Conservation (phyloP, 2,797 vertebrate genomes). For the Bufotes viridis region DNA sequence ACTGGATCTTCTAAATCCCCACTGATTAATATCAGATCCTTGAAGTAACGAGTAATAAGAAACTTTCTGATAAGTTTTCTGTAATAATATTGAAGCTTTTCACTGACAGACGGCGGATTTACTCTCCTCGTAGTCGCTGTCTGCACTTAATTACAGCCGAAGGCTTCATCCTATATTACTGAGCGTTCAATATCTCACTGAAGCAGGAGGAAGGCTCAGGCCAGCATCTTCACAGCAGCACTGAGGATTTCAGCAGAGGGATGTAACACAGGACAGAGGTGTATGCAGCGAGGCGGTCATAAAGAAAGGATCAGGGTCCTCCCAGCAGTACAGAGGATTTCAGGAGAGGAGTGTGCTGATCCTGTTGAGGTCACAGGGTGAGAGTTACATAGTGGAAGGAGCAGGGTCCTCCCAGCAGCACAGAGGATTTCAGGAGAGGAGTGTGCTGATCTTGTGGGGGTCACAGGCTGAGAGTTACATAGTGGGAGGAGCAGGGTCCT, state of each 20-base stretch:
- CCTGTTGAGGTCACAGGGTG: too few species aligned
- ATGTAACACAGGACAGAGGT: too few species aligned
- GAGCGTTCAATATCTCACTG: neutral
- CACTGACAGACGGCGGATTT: neutral
- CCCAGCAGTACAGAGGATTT: too few species aligned
- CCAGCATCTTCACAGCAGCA: neutral
- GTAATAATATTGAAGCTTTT: neutral
- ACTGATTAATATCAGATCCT: slow-evolving; percentile 15
- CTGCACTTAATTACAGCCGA: slow-evolving; percentile 10
- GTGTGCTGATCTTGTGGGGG: too few species aligned
- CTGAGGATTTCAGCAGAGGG: neutral
- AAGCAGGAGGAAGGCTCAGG: neutral
- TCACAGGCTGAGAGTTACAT: too few species aligned
- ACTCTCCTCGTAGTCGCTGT: neutral
- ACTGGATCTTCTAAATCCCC: neutral
- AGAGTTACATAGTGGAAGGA: too few species aligned
- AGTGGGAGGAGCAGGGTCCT: too few species aligned
- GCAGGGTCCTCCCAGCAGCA: too few species aligned
- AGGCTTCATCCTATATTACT: neutral
- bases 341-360: too few species aligned
- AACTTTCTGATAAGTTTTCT: slow-evolving; percentile 16
- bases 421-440: too few species aligned
- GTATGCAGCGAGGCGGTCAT: too few species aligned
- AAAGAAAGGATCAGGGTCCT: too few species aligned
- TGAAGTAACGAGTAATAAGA: neutral